Conservation (phyloP, 2,113 vertebrate genomes). For the Rhineura floridana region DNA sequence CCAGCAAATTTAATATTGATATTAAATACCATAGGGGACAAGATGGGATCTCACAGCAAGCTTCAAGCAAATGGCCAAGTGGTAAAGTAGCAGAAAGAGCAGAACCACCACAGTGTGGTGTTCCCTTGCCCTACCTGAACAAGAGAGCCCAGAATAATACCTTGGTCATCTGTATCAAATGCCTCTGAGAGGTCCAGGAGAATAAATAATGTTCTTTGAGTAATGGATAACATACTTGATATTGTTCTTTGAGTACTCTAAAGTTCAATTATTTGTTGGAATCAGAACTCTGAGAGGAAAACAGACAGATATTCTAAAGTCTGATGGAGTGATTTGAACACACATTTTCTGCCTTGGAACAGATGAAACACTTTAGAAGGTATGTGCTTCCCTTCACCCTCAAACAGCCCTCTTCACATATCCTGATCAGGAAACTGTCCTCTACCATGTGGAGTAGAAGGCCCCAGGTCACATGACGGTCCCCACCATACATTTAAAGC, state of each 20-base stretch:
- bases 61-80: background rate
- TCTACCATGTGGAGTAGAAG: background rate
- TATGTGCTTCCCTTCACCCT: background rate
- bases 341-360: background rate
- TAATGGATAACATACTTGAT: no score
- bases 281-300: background rate
- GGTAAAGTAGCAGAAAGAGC: background rate
- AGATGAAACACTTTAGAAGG: background rate
- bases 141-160: background rate
- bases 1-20: background rate
- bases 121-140: background rate
- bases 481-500: no score
- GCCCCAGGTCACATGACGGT: background rate
- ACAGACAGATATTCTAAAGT: background rate
- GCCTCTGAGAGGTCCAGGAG: no score
- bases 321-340: background rate
- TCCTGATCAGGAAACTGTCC: background rate
- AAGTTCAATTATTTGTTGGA: background rate
- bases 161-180: background rate
- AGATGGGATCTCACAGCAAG: background rate
- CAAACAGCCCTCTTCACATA: background rate
- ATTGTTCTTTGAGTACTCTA: background rate
- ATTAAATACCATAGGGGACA: background rate
- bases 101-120: no score
- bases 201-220: background rate